A percentile compares a stretch with the other conserved stretches of the same genome.
These are phyloP conservation scores for Mungos mungo DNA, from an alignment of 2,113 vertebrate genomes.

Conservation along the genomic window DNA sequence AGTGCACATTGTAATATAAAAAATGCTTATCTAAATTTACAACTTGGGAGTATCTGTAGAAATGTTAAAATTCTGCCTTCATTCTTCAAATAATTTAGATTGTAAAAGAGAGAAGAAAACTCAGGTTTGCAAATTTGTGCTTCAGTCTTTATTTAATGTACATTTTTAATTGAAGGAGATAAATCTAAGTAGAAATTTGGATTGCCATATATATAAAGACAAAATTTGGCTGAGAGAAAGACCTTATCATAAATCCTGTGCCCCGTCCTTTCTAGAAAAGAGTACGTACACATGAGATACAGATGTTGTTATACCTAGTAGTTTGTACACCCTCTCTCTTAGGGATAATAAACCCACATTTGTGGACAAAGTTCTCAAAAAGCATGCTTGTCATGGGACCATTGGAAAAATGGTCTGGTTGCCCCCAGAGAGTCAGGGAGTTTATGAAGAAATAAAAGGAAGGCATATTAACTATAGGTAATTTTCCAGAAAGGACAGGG, in stretches of 20 bases:
- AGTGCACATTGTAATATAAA: background rate
- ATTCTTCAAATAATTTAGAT: background rate
- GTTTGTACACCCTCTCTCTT: background rate
- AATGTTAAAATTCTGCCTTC: background rate
- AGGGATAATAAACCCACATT: background rate
- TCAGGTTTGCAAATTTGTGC: background rate
- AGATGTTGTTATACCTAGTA: background rate
- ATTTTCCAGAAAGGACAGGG: background rate
- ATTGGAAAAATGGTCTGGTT: background rate
- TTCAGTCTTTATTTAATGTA: background rate
- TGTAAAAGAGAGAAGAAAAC: background rate
- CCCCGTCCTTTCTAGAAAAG: background rate
- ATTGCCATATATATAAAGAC: slow-evolving; percentile 18
- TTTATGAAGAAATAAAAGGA: background rate
- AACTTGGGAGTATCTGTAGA: background rate
- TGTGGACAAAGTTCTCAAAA: background rate
- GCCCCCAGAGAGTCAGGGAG: background rate
- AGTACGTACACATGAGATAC: background rate
- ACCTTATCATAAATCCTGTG: background rate
- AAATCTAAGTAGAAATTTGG: slow-evolving; percentile 12
- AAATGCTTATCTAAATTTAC: background rate
- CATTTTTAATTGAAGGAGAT: slow-evolving; percentile 42
- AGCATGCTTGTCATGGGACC: background rate
- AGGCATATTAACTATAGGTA: background rate
- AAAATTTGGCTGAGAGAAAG: background rate